Percentiles rank a stretch among this genome's conserved stretches.
phyloP scores from a whole-genome alignment of 23 tunicate species.

The Ciona savignyi region DNA sequence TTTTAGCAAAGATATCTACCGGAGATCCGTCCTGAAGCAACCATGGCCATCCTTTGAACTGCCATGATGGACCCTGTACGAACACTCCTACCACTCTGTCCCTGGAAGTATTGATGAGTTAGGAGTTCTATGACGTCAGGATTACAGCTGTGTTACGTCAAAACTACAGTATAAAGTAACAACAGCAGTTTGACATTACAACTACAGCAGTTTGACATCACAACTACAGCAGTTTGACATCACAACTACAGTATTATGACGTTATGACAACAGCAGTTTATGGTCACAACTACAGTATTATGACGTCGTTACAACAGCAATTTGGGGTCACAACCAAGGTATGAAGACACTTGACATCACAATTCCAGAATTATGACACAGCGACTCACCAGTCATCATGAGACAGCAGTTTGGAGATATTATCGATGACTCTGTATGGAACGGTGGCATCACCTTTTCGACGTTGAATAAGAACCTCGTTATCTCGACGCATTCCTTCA shows the following conservation, averaged over 20 bases:
- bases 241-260: too few species aligned
- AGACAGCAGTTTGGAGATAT: conserved; percentile 59
- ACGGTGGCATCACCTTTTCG: conserved; percentile 50
- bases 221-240: too few species aligned
- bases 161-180: too few species aligned
- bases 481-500: conserved; percentile 75
- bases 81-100: conserved; percentile 92
- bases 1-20: conserved; percentile 86
- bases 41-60: conserved; percentile 99
- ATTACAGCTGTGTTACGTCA: too few species aligned
- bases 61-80: conserved; percentile 97
- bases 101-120: conserved; percentile 24
- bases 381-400: conserved; percentile 48
- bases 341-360: too few species aligned
- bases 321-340: too few species aligned
- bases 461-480: conserved; percentile 79
- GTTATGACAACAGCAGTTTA: too few species aligned
- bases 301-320: too few species aligned
- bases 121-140: neutral
- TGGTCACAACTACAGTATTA: neutral
- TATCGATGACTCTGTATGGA: conserved; percentile 84
- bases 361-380: too few species aligned
- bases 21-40: conserved; percentile 78
- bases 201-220: neutral
- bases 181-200: neutral